Conservation (phyloP, 2,888 invertebrate species). For the Schrankia costaestrigalis region DNA sequence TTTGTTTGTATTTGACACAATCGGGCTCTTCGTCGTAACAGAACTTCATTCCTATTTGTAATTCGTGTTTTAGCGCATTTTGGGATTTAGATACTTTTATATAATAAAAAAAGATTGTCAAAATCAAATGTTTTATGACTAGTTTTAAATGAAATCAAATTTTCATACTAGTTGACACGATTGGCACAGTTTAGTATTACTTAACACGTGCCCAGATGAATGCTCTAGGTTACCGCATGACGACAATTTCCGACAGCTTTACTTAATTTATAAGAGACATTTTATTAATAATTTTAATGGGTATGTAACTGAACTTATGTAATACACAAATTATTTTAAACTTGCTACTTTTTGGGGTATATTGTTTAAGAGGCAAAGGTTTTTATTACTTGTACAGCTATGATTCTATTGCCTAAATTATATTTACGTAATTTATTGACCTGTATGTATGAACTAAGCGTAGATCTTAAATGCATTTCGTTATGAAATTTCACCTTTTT, state of each 20-base stretch:
- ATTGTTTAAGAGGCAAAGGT: constrained; percentile 37
- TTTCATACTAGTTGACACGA: constrained; percentile 7
- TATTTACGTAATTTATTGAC: constrained; percentile 79
- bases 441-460: constrained; percentile 62
- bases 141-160: constrained; percentile 4
- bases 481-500: constrained; percentile 65
- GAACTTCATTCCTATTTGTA: constrained; percentile 21
- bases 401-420: constrained; percentile 71
- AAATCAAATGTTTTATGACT: constrained; percentile 1
- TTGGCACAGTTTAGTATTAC: constrained; percentile 21
- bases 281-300: constrained; percentile 38
- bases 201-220: constrained; percentile 13
- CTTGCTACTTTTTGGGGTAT: constrained; percentile 17
- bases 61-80: constrained; percentile 18
- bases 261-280: constrained; percentile 64
- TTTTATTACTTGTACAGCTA: constrained; percentile 66
- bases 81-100: constrained; percentile 9
- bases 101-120: constrained; percentile 4
- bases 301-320: constrained; percentile 18
- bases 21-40: constrained; percentile 14
- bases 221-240: constrained; percentile 35
- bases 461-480: constrained; percentile 72
- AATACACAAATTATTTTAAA: constrained; percentile 21
- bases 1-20: constrained; percentile 21
- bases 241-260: constrained; percentile 67